Percentiles rank a stretch among this genome's conserved stretches.
Evolutionary conservation across 2,888 invertebrate species (phyloP).

Genomic region (Scrobipalpa costella): DNA sequence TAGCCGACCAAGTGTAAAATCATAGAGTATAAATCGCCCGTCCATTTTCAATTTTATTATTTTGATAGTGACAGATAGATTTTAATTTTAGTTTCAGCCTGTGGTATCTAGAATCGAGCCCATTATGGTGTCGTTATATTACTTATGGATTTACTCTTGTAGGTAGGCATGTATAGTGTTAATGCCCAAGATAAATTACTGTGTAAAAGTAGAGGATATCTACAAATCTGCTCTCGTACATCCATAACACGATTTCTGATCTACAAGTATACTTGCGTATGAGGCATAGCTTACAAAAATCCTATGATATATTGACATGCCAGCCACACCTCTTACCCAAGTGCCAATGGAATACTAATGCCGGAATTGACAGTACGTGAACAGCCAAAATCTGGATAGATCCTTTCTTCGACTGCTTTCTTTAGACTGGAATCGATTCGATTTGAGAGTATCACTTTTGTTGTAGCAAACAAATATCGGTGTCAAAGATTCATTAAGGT

Average conservation of each 20-base stretch:
- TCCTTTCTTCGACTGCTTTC: neutral
- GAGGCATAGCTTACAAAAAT: constrained; percentile 11
- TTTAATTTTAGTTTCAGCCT: no score
- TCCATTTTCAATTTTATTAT: no score
- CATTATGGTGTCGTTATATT: no score
- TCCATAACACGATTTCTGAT: neutral
- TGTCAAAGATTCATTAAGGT: no score
- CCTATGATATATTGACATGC: constrained; percentile 25
- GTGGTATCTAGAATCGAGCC: no score
- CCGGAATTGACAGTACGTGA: constrained; percentile 10
- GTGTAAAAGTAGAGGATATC: neutral
- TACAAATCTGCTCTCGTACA: neutral
- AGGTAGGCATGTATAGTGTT: no score
- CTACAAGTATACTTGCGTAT: neutral
- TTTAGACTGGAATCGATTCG: neutral
- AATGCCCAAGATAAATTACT: no score
- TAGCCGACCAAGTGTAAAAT: no score
- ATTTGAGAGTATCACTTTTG: neutral
- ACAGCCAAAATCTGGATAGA: neutral
- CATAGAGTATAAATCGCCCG: no score
- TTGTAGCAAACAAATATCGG: no score
- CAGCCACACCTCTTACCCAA: neutral
- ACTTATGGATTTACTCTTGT: no score
- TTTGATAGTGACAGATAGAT: no score
- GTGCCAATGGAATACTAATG: constrained; percentile 13